These are phyloP conservation scores for Drosophila ustulata DNA, from an alignment of 2,888 invertebrate species.

Conservation along the genomic window DNA sequence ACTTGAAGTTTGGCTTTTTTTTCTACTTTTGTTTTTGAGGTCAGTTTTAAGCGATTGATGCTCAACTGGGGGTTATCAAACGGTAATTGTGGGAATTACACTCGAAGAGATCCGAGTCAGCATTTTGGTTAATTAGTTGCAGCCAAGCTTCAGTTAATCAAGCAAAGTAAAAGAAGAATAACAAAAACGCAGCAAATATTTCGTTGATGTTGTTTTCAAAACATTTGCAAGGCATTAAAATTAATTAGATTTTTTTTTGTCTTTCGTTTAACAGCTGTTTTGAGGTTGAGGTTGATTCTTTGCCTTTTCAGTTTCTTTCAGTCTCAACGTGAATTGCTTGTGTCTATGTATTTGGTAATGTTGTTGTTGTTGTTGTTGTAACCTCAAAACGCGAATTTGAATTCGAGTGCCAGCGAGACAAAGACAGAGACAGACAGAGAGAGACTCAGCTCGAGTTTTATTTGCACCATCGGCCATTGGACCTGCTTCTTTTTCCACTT, in stretches of 20 bases:
- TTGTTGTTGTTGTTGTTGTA: slow-evolving; percentile 43
- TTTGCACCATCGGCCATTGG: slow-evolving; percentile 48
- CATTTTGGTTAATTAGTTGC: slow-evolving; percentile 5
- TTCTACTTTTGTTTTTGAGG: neutral
- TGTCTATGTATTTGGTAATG: slow-evolving; percentile 21
- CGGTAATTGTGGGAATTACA: neutral
- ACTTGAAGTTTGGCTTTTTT: neutral
- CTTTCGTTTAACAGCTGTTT: slow-evolving; percentile 69
- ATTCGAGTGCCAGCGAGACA: slow-evolving; percentile 40
- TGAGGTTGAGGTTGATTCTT: slow-evolving; percentile 78
- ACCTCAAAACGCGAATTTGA: slow-evolving; percentile 71
- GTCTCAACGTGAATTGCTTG: slow-evolving; percentile 34
- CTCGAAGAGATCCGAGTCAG: neutral
- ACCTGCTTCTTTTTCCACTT: slow-evolving; percentile 62
- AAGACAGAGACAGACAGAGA: slow-evolving; percentile 4
- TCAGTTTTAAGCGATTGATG: slow-evolving; percentile 5
- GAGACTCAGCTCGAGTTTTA: slow-evolving; percentile 20
- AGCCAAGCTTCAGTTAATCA: slow-evolving; percentile 4
- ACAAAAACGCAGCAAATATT: slow-evolving; percentile 4
- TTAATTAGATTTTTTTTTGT: slow-evolving; percentile 56
- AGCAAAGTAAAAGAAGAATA: neutral
- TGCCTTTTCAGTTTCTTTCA: slow-evolving; percentile 49
- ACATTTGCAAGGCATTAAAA: slow-evolving; percentile 65
- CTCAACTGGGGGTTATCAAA: neutral
- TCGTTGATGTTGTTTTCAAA: slow-evolving; percentile 41